Base-by-base conservation (phyloP, 1,140 invertebrate species). In the Holcopasites calliopsidis region DNA sequence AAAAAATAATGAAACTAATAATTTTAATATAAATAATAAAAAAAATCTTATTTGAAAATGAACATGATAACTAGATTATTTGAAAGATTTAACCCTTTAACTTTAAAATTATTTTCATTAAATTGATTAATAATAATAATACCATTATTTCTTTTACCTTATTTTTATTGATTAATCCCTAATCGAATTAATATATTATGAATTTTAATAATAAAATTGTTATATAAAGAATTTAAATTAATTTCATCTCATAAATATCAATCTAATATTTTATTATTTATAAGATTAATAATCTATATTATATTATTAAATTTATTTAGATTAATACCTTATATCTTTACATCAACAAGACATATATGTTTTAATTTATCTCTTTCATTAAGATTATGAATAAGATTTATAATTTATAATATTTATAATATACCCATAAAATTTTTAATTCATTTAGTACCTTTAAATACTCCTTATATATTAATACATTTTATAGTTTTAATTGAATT, bases 291-390 rank as follows among this genome's bases (percentile, higher is more conserved):
- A 90, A 85, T 68, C 31, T 47, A 88, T 72, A 89, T 93, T 88
- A 86, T 81, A 77, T 92, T 93, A 91, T 92, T 91, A 91, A 79
- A 84, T 80, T 74, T 82, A 54, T 72, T 84, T 57, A 93, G 94
- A 18, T 87, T 95, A 91, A 93, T 94, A 52, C 92, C 94, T 4
- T 95, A 94, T 92, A 93, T 95, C 92, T 95, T 95, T 92, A 94
- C 93, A 13, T 88, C 87, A 78, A 92, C 93, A 76, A 94, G 93
- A 28, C 94, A 95, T 88, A 77, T 94, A 92, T 83, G 79, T 42
- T 80, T 94, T 86, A 93, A 92, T 40, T 79, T 95, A 88, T 78
- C 88, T 3, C 77, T 94, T 80, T 90, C 92, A 6, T 84, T 95
- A 83, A 89, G 92, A 3, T 77, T 95, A 85, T 95, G 94, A 94